Evolutionary conservation across 2,888 invertebrate species (phyloP).

Genomic region (Xestia xanthographa): DNA sequence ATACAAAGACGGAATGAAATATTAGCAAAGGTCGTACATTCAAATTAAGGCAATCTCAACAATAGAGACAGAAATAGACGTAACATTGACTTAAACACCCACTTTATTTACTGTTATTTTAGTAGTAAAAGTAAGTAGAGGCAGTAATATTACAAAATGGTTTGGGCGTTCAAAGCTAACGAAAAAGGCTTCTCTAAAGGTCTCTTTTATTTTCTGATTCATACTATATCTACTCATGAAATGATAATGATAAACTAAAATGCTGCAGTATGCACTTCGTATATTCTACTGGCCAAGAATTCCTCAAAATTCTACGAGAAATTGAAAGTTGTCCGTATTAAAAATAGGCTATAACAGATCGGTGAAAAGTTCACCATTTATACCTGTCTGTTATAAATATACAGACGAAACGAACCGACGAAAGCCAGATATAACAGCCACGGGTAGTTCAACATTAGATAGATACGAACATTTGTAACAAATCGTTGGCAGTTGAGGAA

Average conservation of each 20-base stretch:
- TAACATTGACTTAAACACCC: slow-evolving; percentile 24
- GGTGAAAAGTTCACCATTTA: slow-evolving; percentile 36
- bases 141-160: neutral
- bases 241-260: neutral
- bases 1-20: slow-evolving; percentile 33
- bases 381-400: slow-evolving; percentile 44
- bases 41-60: slow-evolving; percentile 31
- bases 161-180: neutral
- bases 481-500: slow-evolving; percentile 55
- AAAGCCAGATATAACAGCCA: slow-evolving; percentile 43
- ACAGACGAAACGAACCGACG: slow-evolving; percentile 40
- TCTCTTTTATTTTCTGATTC: neutral
- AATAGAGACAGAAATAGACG: slow-evolving; percentile 39
- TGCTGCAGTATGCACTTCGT: neutral
- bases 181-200: neutral
- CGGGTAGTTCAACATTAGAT: slow-evolving; percentile 34
- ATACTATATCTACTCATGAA: neutral
- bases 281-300: neutral
- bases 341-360: slow-evolving; percentile 25
- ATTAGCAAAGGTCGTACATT: slow-evolving; percentile 43
- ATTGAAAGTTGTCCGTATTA: slow-evolving; percentile 4
- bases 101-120: slow-evolving; percentile 25
- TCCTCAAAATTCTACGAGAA: neutral
- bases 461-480: slow-evolving; percentile 47
- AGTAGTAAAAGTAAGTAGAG: slow-evolving; percentile 12